Evolutionary conservation across 2,113 vertebrate genomes (phyloP).

Genomic region (Oryzias celebensis): DNA sequence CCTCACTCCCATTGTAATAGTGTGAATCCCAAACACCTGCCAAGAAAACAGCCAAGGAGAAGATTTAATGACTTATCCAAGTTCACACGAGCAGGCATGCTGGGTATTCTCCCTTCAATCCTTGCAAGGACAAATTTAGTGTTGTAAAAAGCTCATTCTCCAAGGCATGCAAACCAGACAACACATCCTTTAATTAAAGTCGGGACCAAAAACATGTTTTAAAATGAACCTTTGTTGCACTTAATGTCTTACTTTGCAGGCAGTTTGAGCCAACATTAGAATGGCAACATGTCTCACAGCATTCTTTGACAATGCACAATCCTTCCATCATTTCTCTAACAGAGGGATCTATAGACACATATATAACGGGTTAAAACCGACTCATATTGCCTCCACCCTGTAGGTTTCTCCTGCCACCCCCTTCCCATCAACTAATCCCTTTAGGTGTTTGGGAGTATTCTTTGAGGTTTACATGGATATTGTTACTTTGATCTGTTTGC

Average conservation of each 20-base stretch:
- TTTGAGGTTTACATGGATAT: constrained; percentile 3
- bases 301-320: background rate
- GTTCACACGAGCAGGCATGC: too few species aligned
- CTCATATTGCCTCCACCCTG: background rate
- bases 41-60: too few species aligned
- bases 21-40: too few species aligned
- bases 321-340: background rate
- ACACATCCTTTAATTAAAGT: background rate
- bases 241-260: background rate
- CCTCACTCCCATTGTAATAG: too few species aligned
- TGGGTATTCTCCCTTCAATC: too few species aligned
- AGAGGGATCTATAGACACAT: background rate
- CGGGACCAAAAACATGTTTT: background rate
- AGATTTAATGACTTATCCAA: too few species aligned
- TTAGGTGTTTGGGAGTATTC: constrained; percentile 9
- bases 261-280: background rate
- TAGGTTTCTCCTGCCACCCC: background rate
- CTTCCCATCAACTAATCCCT: background rate
- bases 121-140: background rate
- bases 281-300: background rate
- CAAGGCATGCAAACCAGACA: background rate
- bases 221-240: background rate
- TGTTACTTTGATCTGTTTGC: constrained; percentile 12
- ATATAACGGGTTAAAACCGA: background rate
- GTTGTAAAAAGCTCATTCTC: constrained; percentile 1